phyloP scores from a whole-genome alignment of 2,888 invertebrate species.

The Bombylius discolor region DNA sequence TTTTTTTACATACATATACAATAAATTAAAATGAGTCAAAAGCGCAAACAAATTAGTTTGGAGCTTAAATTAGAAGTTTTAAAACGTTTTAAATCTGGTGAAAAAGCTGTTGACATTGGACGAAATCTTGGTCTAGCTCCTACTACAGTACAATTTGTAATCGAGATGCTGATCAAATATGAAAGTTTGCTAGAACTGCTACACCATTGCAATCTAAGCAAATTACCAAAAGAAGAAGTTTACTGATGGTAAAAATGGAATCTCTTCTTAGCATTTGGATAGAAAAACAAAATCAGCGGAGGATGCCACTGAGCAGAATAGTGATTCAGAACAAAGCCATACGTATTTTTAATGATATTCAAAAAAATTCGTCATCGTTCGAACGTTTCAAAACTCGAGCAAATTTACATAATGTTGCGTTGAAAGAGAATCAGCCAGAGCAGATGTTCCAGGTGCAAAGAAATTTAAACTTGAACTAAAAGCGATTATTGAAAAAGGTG shows the following conservation, averaged over 20 bases:
- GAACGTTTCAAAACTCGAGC: slow-evolving; percentile 3
- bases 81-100: slow-evolving; percentile 8
- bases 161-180: slow-evolving; percentile 9
- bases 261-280: slow-evolving; percentile 6
- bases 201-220: slow-evolving; percentile 6
- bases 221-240: slow-evolving; percentile 8
- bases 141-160: slow-evolving; percentile 9
- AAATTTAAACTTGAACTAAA: slow-evolving; percentile 2
- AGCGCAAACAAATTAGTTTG: slow-evolving; percentile 9
- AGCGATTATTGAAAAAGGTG: slow-evolving; percentile 9
- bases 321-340: slow-evolving; percentile 5
- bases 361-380: slow-evolving; percentile 5
- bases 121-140: slow-evolving; percentile 8
- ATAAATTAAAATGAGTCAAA: slow-evolving; percentile 6
- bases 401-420: slow-evolving; percentile 3
- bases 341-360: slow-evolving; percentile 6
- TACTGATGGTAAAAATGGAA: slow-evolving; percentile 6
- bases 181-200: slow-evolving; percentile 7
- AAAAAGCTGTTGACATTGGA: slow-evolving; percentile 8
- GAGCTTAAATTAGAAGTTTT: slow-evolving; percentile 8
- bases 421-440: slow-evolving; percentile 7
- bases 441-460: slow-evolving; percentile 4
- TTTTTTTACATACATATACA: not conserved
- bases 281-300: slow-evolving; percentile 6
- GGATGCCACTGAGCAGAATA: slow-evolving; percentile 10